Evolutionary conservation across 92 coral and sea anemone species (phyloP), one percentile per base, ranked within the genome.

Genomic region (Palythoa caribaeorum): DNA sequence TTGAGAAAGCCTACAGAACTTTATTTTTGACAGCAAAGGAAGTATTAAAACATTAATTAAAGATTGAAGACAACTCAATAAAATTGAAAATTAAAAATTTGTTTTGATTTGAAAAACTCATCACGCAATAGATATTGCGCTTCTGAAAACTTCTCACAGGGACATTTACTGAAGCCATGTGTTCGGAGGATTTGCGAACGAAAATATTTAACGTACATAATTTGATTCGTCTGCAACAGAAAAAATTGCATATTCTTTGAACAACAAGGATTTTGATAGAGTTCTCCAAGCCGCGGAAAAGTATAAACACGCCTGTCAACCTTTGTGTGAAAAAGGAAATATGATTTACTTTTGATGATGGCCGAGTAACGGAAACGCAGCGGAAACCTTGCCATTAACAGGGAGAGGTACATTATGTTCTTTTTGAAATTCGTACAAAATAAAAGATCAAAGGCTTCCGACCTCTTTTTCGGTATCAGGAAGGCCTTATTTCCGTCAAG

Each of bases 331-430:
- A 68, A 81, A 59, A 66, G 86, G 86, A 81, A 63, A 81, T 65
- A 68, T 68, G n/a, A 66, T 81, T 80, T 81, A 66, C 86, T 66
- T 81, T 81, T 81, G 86, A 81, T 81, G 76, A 63, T 81, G 66
- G 74, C 86, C 86, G 86, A 81, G 84, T 44, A n/a, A 60, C 86
- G 86, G 86, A 81, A 81, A 63, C 21, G 6, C 35, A 16, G 28
- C 37, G 63, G 63, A 77, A 48, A 5, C 20, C 4, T 9, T 35
- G 59, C 81, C 83, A 77, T 77, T 51, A 51, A n/a, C 17, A 50
- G 15, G 16, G n/a, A 77, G 65, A 36, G 40, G 12, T 77, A 28
- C 28, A 28, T 9, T 77, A 50, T 77, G 20, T 77, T 53, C 28
- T 57, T 50, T 35, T 77, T 38, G 66, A 52, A 77, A 62, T 5